Evolutionary conservation across 2,113 vertebrate genomes (phyloP), one percentile per base, ranked within the genome.

Genomic region (Caretta caretta): DNA sequence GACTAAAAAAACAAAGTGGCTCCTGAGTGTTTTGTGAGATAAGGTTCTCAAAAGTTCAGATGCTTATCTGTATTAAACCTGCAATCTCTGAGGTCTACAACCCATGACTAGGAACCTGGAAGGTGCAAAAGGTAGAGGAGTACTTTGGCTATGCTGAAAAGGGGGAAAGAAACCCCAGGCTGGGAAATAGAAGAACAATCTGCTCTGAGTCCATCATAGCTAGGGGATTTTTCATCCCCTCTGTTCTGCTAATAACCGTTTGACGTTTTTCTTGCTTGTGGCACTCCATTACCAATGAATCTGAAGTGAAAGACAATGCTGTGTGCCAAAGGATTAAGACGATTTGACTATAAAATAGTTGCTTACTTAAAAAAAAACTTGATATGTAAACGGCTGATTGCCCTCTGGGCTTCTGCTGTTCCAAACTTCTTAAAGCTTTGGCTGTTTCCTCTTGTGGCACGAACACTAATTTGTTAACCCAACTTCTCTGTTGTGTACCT

Each of bases 381-480:
- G 8, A 46, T 90, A 86, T 24, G 14, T 17, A 92, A 88, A 89
- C 25, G 82, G 14, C 4, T 35, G 50, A 20, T 4, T 93, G 42
- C 57, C 91, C 59, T 87, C 79, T 93, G 80, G n/a, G 13, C 8
- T 65, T 89, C 83, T 93, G 25, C 54, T 79, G 2, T 82, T 92
- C 84, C 69, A 83, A 50, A 82, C 5, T 51, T 76, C 48, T 8
- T 38, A 42, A 79, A 59, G 1, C 11, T 83, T 94, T 79, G 49
- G 19, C 31, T 91, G 53, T 48, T 91, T 56, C 16, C 14, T 88
- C 25, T 51, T 42, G 13, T 24, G 91, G 50, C 10, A 86, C 31
- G 59, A 89, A 4, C 0, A 0, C 4, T 95, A 17, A 49, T 10
- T 69, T 25, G 51, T 5, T 56, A 88, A 22, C 0, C 0, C 78